Evolutionary conservation across 2,797 vertebrate genomes (phyloP).

Genomic region (Chelon auratus): DNA sequence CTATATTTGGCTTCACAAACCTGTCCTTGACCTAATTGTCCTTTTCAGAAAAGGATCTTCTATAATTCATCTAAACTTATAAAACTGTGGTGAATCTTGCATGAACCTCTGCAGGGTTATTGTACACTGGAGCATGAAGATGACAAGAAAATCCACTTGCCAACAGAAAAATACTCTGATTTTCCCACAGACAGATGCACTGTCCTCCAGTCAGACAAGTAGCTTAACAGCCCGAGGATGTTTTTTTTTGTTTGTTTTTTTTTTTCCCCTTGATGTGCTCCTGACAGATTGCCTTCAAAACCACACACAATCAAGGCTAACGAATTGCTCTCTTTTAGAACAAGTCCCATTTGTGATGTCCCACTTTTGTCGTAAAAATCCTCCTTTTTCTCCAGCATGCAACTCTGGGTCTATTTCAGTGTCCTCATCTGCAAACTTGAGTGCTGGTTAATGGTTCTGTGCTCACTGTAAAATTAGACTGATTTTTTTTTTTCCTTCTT

Average conservation of each 20-base stretch:
- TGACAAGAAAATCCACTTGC: neutral
- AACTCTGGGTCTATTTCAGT: slow-evolving; percentile 34
- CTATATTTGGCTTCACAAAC: neutral
- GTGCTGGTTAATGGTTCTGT: slow-evolving; percentile 35
- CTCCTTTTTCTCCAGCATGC: slow-evolving; percentile 2
- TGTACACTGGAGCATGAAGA: rapidly evolving
- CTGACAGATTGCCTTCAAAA: slow-evolving; percentile 27
- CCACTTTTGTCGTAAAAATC: slow-evolving; percentile 45
- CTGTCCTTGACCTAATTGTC: neutral
- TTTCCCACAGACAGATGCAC: neutral
- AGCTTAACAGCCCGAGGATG: slow-evolving; percentile 9
- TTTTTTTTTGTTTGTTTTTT: slow-evolving; percentile 4
- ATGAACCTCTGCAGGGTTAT: neutral
- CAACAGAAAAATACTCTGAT: neutral
- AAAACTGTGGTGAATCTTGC: neutral
- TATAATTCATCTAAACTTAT: neutral
- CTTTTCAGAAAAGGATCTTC: rapidly evolving
- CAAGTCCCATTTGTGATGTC: slow-evolving; percentile 60
- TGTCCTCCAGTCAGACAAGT: slow-evolving; percentile 1
- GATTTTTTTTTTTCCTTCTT: slow-evolving; percentile 1
- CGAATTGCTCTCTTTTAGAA: slow-evolving; percentile 45
- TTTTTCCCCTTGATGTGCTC: neutral
- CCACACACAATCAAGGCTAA: slow-evolving; percentile 19
- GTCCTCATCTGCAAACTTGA: slow-evolving; percentile 33
- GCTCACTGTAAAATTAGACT: slow-evolving; percentile 27